Base-by-base conservation (phyloP, 2,888 invertebrate genomes). In the Eurois occulta region DNA sequence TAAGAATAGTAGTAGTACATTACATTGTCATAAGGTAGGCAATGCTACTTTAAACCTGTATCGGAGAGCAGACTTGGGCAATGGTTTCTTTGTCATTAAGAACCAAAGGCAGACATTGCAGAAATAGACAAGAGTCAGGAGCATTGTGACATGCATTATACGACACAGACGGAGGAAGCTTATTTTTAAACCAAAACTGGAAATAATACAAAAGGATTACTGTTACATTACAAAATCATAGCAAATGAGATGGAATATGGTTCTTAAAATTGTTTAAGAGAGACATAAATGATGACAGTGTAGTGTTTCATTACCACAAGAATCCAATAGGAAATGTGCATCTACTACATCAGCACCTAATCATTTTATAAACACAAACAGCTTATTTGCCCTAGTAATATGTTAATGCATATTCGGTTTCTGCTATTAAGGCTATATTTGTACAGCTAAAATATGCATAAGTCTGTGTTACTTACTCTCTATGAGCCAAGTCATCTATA, bases 81-180 rank as follows among this genome's bases (percentile, higher is more conserved):
- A 92, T 32, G 90, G 85, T 90, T 93, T 96, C 89, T 94, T 96
- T 75, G 91, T 92, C 93, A 95, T 95, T 87, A 96, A 89, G 87
- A 95, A 96, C 96, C 96, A 96, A 73, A 96, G 89, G 85, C 94
- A 94, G 58, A 95, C 91, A 83, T 96, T 96, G 91, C 95, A 96
- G 92, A 96, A 96, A 90, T 95, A 96, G 62, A 95, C 92, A 71
- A 96, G 91, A 10, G 94, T 92, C 72, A 96, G 90, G 75, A 96
- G 91, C 94, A 96, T 96, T n/a, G 94, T 94, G n/a, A 96, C 91
- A 89, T 96, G 96, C 92, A 94, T 94, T 85, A 96, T 85, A 70
- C 94, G 93, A 87, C 94, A 94, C 74, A 96, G 91, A 55, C 95
- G 94, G 72, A 95, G 93, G 87, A 96, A 96, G 86, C 94, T 94